phyloP scores from a whole-genome alignment of 2,888 invertebrate genomes.

The Epinotia nisella region DNA sequence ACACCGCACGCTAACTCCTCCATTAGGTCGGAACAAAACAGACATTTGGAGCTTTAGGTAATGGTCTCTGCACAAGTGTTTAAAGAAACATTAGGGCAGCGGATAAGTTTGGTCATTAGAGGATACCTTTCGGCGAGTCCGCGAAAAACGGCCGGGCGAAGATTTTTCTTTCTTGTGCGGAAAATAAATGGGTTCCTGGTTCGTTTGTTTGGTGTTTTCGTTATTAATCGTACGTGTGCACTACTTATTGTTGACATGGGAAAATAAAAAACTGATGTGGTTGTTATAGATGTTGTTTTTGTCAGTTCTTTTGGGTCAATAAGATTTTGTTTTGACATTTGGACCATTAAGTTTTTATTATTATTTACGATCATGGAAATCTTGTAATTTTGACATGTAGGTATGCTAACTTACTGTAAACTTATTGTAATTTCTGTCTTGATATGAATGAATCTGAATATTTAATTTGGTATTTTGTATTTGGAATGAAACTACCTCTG shows the following conservation, averaged over 20 bases:
- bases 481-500: no score
- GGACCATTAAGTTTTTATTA: no score
- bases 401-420: no score
- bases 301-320: no score
- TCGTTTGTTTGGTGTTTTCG: slow-evolving; percentile 24
- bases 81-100: slow-evolving; percentile 70
- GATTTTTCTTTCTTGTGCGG: slow-evolving; percentile 40
- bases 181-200: slow-evolving; percentile 36
- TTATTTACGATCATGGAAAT: no score
- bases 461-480: no score
- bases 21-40: slow-evolving; percentile 51
- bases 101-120: slow-evolving; percentile 72
- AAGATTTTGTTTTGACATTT: no score
- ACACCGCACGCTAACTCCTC: slow-evolving; percentile 56
- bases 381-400: no score
- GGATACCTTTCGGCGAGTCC: slow-evolving; percentile 53
- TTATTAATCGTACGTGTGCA: slow-evolving; percentile 3
- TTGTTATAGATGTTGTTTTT: no score
- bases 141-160: slow-evolving; percentile 49
- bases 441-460: no score
- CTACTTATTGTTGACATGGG: not conserved
- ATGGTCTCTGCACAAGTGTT: slow-evolving; percentile 64
- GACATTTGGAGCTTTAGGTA: slow-evolving; percentile 53
- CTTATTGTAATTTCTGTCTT: no score
- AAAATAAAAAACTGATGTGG: not conserved